Percentiles rank a stretch among this genome's conserved stretches.
phyloP scores from a whole-genome alignment of 2,113 vertebrate genomes.

The Sitta europaea region DNA sequence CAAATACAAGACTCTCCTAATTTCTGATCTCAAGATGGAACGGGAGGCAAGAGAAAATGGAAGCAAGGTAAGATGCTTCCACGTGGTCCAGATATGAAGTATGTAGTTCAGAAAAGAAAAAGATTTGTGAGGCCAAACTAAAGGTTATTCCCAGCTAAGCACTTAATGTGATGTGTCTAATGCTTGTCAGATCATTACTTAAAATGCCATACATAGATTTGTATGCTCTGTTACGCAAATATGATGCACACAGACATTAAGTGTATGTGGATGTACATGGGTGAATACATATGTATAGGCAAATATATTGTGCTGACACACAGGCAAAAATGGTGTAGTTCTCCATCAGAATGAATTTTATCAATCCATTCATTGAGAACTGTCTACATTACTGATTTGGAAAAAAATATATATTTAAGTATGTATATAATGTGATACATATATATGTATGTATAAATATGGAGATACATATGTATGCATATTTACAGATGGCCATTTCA shows the following conservation, averaged over 20 bases:
- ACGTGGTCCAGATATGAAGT: slow-evolving; percentile 22
- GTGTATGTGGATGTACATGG: not conserved
- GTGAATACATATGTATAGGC: not conserved
- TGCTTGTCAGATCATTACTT: slow-evolving; percentile 16
- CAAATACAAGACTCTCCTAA: slow-evolving; percentile 81
- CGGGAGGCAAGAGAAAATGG: slow-evolving; percentile 80
- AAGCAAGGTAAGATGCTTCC: slow-evolving; percentile 80
- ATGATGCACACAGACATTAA: not conserved
- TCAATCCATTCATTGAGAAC: not conserved
- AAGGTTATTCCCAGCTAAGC: not conserved
- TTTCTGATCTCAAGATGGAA: slow-evolving; percentile 83
- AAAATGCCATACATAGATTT: not conserved
- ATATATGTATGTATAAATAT: not conserved
- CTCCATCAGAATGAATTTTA: not conserved
- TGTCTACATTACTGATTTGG: not conserved
- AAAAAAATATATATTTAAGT: not conserved
- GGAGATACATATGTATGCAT: not conserved
- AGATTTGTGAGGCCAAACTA: not conserved
- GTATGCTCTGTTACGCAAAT: not conserved
- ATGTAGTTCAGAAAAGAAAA: slow-evolving; percentile 20
- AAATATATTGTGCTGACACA: not conserved
- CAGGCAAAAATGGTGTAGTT: not conserved
- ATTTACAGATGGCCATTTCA: slow-evolving; percentile 49
- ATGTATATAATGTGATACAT: not conserved
- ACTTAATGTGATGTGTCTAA: slow-evolving; percentile 4